phyloP scores from a whole-genome alignment of 2,888 invertebrate genomes.

The Digitonthophagus gazella region DNA sequence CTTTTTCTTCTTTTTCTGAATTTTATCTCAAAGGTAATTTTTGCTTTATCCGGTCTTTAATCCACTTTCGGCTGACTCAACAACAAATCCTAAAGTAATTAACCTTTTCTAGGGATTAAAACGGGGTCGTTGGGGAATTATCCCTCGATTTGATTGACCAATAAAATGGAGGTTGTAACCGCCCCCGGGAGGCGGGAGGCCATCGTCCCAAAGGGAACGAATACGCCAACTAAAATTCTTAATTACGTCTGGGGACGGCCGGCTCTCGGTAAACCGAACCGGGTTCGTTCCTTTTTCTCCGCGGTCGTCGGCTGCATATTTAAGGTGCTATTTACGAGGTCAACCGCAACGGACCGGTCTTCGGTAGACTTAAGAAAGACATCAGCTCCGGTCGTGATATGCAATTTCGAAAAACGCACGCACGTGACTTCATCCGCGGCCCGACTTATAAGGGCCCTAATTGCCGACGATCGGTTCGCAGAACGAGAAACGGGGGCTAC shows the following conservation, averaged over 20 bases:
- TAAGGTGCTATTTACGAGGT: conserved; percentile 15
- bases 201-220: background rate
- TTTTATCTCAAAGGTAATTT: no score
- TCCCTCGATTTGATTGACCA: conserved; percentile 7
- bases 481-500: conserved; percentile 1
- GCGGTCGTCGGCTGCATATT: conserved; percentile 4
- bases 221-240: background rate
- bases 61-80: background rate
- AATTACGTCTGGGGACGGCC: background rate
- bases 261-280: background rate
- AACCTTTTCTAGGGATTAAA: conserved; percentile 1
- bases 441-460: background rate
- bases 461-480: background rate
- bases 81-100: conserved; percentile 13
- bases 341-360: conserved; percentile 8
- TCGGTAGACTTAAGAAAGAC: conserved; percentile 9
- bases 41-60: background rate
- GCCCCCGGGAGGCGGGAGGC: no score
- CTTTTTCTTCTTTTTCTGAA: no score
- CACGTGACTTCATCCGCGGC: background rate
- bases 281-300: conserved; percentile 1
- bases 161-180: conserved; percentile 2
- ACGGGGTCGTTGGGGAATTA: background rate
- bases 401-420: conserved; percentile 5
- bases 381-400: conserved; percentile 8